phyloP scores from a whole-genome alignment of 2,797 vertebrate species.

The Nyctalus aviator region DNA sequence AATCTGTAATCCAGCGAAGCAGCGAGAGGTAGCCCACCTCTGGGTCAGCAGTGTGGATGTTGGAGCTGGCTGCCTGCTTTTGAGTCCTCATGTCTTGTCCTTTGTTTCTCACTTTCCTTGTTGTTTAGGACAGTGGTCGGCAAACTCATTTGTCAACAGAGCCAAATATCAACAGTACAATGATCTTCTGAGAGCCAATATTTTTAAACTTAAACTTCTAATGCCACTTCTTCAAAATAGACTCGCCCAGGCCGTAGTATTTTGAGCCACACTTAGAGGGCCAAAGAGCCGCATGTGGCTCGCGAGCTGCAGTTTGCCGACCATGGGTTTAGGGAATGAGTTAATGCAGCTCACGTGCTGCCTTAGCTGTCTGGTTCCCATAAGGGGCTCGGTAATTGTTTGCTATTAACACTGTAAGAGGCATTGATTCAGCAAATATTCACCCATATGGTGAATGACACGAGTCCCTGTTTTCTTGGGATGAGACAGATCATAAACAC shows the following conservation, averaged over 20 bases:
- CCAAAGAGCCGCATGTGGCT: no score
- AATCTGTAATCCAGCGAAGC: background rate
- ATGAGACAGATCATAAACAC: no score
- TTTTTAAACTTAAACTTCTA: no score
- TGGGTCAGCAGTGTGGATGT: fast-evolving
- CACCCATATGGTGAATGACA: background rate
- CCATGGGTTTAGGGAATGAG: background rate
- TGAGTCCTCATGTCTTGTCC: no score
- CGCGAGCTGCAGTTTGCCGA: no score
- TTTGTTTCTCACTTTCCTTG: background rate
- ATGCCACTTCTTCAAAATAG: no score
- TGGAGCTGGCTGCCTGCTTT: background rate
- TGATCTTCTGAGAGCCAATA: no score
- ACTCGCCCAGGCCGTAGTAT: no score
- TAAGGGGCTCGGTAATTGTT: background rate
- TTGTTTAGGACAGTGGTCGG: no score
- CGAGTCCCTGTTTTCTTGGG: background rate
- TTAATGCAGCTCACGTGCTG: background rate
- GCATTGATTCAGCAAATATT: background rate
- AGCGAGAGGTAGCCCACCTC: fast-evolving
- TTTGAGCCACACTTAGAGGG: no score
- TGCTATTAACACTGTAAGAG: background rate
- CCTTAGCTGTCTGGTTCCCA: background rate
- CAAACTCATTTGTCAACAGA: no score
- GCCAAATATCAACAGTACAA: no score